Percentiles rank a stretch among this genome's conserved stretches.
These are phyloP conservation scores for Aphelenchoides fujianensis DNA, from an alignment of 1,140 invertebrate genomes.

Conservation along the genomic window DNA sequence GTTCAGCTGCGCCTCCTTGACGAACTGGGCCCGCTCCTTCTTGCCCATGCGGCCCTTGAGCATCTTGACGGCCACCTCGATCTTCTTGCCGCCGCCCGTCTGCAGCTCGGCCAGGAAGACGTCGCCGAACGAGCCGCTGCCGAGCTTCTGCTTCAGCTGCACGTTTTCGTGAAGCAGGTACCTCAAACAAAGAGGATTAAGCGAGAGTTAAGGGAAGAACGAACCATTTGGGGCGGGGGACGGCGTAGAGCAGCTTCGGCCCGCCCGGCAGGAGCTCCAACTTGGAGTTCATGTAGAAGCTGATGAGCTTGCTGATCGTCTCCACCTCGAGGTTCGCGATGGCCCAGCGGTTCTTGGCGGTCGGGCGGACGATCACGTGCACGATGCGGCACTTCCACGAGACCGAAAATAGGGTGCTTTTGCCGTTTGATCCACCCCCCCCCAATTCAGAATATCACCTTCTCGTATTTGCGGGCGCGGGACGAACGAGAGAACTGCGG, in stretches of 20 bases:
- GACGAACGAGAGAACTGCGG: too few species aligned
- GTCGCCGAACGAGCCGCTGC: constrained; percentile 25
- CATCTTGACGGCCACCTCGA: constrained; percentile 29
- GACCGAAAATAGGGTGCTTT: too few species aligned
- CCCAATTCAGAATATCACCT: too few species aligned
- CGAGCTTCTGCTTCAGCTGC: constrained; percentile 32
- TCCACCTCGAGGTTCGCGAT: constrained; percentile 8
- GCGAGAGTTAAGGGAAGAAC: not conserved
- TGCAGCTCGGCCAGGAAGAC: constrained; percentile 27
- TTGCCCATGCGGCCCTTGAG: constrained; percentile 32
- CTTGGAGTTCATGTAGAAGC: constrained; percentile 30
- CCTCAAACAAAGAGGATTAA: too few species aligned
- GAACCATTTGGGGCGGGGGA: constrained; percentile 26
- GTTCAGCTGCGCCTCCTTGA: constrained; percentile 14
- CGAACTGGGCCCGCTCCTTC: constrained; percentile 29
- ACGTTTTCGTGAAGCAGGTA: constrained; percentile 27
- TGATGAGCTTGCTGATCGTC: constrained; percentile 20
- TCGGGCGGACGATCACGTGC: constrained; percentile 14
- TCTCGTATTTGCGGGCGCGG: too few species aligned
- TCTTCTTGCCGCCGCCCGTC: constrained; percentile 10
- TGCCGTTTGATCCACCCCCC: too few species aligned
- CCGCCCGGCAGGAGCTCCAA: constrained; percentile 19
- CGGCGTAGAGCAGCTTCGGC: constrained; percentile 22
- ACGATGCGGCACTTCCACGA: constrained; percentile 12
- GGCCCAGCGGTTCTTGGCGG: not conserved